phyloP scores from a whole-genome alignment of 2,797 vertebrate species.

The Brachyrhaphis roseni region DNA sequence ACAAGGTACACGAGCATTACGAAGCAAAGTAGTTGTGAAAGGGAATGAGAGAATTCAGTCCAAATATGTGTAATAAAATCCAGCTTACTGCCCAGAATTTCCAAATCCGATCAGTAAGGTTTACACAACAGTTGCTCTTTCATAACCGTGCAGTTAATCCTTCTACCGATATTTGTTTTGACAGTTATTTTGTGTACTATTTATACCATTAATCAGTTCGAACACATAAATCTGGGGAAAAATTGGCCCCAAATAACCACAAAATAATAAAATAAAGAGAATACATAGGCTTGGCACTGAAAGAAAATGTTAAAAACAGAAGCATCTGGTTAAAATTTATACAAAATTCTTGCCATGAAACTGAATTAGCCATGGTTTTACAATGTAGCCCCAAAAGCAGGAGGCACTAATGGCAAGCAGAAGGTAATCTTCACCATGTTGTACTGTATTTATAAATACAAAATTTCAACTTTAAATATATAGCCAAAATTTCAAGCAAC shows the following conservation, averaged over 20 bases:
- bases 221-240: neutral
- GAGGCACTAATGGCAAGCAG: slow-evolving; percentile 32
- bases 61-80: slow-evolving; percentile 28
- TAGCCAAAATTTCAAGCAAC: slow-evolving; percentile 22
- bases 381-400: slow-evolving; percentile 13
- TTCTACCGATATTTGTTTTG: neutral
- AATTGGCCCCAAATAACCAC: neutral
- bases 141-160: neutral
- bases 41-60: slow-evolving; percentile 38
- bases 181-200: neutral
- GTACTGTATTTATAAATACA: slow-evolving; percentile 40
- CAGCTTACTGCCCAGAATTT: slow-evolving; percentile 33
- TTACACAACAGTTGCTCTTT: slow-evolving; percentile 25
- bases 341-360: slow-evolving; percentile 47
- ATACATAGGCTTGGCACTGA: slow-evolving; percentile 14
- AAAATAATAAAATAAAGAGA: neutral
- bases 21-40: slow-evolving; percentile 23
- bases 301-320: slow-evolving; percentile 14
- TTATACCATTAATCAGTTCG: slow-evolving; percentile 2
- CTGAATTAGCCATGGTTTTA: slow-evolving; percentile 46
- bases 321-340: slow-evolving; percentile 48
- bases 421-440: slow-evolving; percentile 54
- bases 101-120: slow-evolving; percentile 30
- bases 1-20: slow-evolving; percentile 38
- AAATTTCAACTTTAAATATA: slow-evolving; percentile 17